Evolutionary conservation across 1,140 invertebrate genomes (phyloP).

Genomic region (Microplitis demolitor): DNA sequence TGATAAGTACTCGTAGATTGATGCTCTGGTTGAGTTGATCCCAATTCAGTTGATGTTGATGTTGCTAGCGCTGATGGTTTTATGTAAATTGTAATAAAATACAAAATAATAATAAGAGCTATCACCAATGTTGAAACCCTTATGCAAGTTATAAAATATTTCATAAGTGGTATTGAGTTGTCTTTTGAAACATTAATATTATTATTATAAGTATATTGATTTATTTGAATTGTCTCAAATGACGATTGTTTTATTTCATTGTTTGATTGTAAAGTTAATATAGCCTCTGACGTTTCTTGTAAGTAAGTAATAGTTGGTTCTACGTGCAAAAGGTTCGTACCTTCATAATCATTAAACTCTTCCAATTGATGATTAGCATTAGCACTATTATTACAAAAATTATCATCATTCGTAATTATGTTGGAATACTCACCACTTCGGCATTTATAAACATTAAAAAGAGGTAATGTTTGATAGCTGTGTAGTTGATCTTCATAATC

Average conservation of each 20-base stretch:
- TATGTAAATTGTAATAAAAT: neutral
- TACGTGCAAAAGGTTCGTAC: neutral
- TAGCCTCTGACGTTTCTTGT: neutral
- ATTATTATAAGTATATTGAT: neutral
- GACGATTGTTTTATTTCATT: neutral
- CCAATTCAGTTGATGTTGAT: neutral
- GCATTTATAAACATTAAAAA: conserved; percentile 32
- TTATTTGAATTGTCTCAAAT: neutral
- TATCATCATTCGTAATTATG: neutral
- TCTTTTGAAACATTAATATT: too few relatives aligned
- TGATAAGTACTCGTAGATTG: neutral
- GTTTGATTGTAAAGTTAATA: neutral
- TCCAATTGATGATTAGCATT: neutral
- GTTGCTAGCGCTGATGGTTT: conserved; percentile 5
- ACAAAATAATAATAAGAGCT: neutral
- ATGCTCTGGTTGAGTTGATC: neutral
- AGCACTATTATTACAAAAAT: neutral
- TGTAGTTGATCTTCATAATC: conserved; percentile 39
- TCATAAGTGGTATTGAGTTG: neutral
- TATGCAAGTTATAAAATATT: neutral
- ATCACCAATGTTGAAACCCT: neutral
- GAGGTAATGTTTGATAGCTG: neutral
- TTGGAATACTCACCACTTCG: conserved; percentile 33
- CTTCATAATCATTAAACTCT: neutral
- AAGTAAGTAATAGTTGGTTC: neutral